Percentiles rank a stretch among this genome's conserved stretches.
phyloP scores from a whole-genome alignment of 2,888 invertebrate species.

The Tryphoninae sp. region DNA sequence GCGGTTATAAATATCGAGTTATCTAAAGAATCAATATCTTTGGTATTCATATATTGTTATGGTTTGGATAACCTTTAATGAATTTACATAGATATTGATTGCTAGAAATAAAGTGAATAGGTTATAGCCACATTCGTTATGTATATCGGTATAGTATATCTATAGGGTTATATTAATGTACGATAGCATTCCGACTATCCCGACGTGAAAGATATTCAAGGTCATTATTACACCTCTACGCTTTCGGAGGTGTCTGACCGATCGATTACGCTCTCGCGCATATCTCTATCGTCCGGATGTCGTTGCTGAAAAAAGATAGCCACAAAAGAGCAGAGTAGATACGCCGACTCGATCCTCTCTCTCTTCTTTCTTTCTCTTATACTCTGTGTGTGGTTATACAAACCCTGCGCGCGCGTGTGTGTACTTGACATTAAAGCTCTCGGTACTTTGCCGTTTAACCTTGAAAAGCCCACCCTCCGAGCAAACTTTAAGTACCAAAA shows the following conservation, averaged over 20 bases:
- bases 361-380: slow-evolving; percentile 6
- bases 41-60: too few species aligned
- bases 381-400: background rate
- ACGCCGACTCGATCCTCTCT: slow-evolving; percentile 21
- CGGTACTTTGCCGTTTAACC: slow-evolving; percentile 70
- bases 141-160: background rate
- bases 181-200: slow-evolving; percentile 14
- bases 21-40: too few species aligned
- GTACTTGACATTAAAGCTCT: slow-evolving; percentile 58
- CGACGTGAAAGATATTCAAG: slow-evolving; percentile 34
- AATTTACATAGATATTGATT: background rate
- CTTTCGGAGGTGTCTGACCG: slow-evolving; percentile 36
- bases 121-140: background rate
- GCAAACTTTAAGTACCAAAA: slow-evolving; percentile 50
- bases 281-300: slow-evolving; percentile 13
- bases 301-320: slow-evolving; percentile 13
- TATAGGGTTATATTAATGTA: background rate
- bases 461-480: slow-evolving; percentile 78
- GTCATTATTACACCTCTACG: slow-evolving; percentile 47
- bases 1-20: too few species aligned
- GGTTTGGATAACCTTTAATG: too few species aligned
- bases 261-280: slow-evolving; percentile 53
- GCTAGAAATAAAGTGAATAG: background rate
- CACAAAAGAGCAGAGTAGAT: slow-evolving; percentile 29
- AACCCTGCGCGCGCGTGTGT: background rate